Evolutionary conservation across 2,888 invertebrate genomes (phyloP), one percentile per base, ranked within the genome.

Genomic region (Rhingia rostrata): DNA sequence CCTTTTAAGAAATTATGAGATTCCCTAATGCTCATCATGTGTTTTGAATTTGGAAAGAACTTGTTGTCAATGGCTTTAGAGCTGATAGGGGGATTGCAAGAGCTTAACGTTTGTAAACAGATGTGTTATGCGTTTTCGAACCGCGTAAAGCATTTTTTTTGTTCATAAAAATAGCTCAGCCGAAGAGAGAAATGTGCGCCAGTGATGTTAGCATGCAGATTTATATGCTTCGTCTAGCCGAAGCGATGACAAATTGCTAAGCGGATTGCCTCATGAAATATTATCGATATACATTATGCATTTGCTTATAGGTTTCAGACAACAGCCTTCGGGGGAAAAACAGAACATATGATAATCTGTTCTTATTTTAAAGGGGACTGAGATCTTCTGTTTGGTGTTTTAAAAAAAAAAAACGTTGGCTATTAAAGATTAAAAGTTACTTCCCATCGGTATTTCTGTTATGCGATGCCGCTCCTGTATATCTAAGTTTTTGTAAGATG

Each of bases 171-270:
- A 49, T 49, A 49, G n/a, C 30, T 49, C 49, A 10, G 10, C 32
- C 7, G 6, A 32, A n/a, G 60, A 10, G 41, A 9, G 4, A 43
- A 60, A 30, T 33, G 10, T 61, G 60, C 32, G 60, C 43, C 60
- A 45, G 33, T 32, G 43, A 10, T 7, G 3, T 2, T 32, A 43
- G 45, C 32, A 33, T 43, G 60, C 60, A 61, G 60, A 45, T 61
- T 32, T 33, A 61, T 61, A 43, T 45, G 9, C 32, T 14, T 7
- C 10, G 12, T 61, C 43, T 49, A 49, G 45, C 43, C 60, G 14
- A 14, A 33, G 45, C 30, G 32, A 33, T 61, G 60, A 61, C 45
- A 33, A 33, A 61, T 61, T 45, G 32, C 43, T 45, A 12, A 60
- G 9, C 32, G 22, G 49, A 49, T 49, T 49, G 10, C 49, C 14